A percentile compares a stretch with the other conserved stretches of the same genome.
phyloP scores from a whole-genome alignment of 2,888 invertebrate species.

The Deroplatys truncata region DNA sequence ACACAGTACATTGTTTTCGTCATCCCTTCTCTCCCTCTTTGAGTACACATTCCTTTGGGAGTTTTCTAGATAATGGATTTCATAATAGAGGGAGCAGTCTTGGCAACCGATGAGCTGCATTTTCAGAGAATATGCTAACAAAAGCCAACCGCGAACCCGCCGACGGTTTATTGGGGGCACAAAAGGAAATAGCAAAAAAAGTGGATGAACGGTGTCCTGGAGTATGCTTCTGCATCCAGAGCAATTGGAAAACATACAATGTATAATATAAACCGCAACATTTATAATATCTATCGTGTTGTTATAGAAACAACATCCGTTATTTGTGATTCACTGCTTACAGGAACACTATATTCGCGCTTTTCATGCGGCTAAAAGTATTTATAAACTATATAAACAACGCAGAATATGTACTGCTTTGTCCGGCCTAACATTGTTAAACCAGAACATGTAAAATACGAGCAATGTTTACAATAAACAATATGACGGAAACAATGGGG shows the following conservation, averaged over 20 bases:
- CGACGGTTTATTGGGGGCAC: no score
- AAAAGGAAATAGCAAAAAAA: no score
- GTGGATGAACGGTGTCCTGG: background rate
- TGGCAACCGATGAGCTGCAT: no score
- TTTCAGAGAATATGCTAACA: no score
- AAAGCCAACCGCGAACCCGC: no score
- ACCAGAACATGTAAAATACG: background rate
- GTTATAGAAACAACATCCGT: background rate
- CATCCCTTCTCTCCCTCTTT: no score
- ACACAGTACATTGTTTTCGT: no score
- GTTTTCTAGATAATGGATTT: no score
- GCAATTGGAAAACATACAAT: background rate
- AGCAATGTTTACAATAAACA: background rate
- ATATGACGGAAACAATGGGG: background rate
- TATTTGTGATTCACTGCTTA: background rate
- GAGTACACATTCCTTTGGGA: no score
- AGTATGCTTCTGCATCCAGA: background rate
- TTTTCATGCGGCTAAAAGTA: background rate
- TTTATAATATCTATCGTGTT: background rate
- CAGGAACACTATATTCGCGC: background rate
- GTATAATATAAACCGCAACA: no score
- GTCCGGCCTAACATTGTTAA: background rate
- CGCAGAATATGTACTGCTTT: background rate
- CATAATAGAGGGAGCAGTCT: no score
- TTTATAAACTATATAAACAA: background rate